Percentiles rank a stretch among this genome's conserved stretches.
phyloP scores from a whole-genome alignment of 2,797 vertebrate genomes.

The Limosa lapponica region DNA sequence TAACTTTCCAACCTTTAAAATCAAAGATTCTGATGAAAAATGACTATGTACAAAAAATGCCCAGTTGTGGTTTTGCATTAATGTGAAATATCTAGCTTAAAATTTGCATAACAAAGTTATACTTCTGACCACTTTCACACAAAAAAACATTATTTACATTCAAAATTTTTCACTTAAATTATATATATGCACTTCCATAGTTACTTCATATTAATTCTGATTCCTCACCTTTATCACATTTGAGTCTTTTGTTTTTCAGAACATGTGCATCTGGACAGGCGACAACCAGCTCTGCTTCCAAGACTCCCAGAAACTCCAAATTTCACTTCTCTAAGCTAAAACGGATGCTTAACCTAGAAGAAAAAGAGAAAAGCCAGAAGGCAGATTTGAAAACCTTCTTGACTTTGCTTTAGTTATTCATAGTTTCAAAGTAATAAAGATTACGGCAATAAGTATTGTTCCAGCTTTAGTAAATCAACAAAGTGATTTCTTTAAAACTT shows the following conservation, averaged over 20 bases:
- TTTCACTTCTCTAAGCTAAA: slow-evolving; percentile 89
- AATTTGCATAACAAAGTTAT: background rate
- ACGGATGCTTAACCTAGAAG: slow-evolving; percentile 86
- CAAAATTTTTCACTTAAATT: background rate
- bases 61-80: background rate
- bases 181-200: background rate
- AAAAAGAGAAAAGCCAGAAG: slow-evolving; percentile 81
- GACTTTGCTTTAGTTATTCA: slow-evolving; percentile 81
- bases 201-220: background rate
- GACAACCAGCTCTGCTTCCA: slow-evolving; percentile 77
- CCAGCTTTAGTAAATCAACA: background rate
- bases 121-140: background rate
- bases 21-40: background rate
- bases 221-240: background rate
- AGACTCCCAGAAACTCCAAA: slow-evolving; percentile 79
- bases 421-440: slow-evolving; percentile 6
- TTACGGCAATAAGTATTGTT: background rate
- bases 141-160: background rate
- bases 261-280: slow-evolving; percentile 52
- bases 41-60: background rate
- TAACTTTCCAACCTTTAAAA: background rate
- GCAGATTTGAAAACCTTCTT: slow-evolving; percentile 90
- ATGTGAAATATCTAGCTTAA: background rate
- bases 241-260: slow-evolving; percentile 71
- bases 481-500: background rate